Base-by-base conservation (phyloP, 2,113 vertebrate species). In the Erpornis zantholeuca region DNA sequence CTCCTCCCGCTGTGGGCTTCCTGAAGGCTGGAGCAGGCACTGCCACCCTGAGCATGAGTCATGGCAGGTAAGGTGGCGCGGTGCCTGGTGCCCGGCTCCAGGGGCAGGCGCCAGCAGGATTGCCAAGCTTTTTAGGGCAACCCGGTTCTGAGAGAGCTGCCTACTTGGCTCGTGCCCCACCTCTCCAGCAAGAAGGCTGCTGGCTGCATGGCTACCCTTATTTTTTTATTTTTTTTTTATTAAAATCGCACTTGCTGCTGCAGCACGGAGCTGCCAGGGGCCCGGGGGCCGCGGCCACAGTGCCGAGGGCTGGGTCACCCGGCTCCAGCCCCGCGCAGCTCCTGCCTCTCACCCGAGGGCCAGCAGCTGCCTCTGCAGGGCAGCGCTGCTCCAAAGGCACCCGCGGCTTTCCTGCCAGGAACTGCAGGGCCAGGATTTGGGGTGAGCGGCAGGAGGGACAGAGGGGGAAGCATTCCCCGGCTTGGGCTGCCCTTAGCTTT, bases 81-180 rank as follows among this genome's bases (percentile, higher is more conserved):
- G 50, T 3, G 64, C 76, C 35, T 12, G 35, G 11, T 92, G 90
- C 86, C 73, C 24, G 7, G 91, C 57, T 75, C 85, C 25, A 20
- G 85, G 52, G 76, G 72, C 92, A 66, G 85, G 81, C 29, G 1
- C 77, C 29, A 14, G 81, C 33, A 31, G 65, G 81, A 86, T 75
- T 19, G 21, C 63, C 36, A 53, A 53, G 79, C 25, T 87, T 81
- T 79, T 72, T 79, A 82, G 79, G 91, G 94, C 69, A 81, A 60
- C 78, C 49, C 1, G 4, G 60, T 75, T 90, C 82, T 79, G 89
- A 90, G 94, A 82, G 42, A 82, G 86, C 92, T 24, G 15, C 81
- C 72, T 21, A 24, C 45, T 66, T 64, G 87, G 63, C 31, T 61
- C 33, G 2, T 40, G 71, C 45, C 80, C 82, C 44, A 7, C 6